Percentiles rank a stretch among this genome's conserved stretches.
phyloP scores from a whole-genome alignment of 2,797 vertebrate species.

The Aeoliscus strigatus region DNA sequence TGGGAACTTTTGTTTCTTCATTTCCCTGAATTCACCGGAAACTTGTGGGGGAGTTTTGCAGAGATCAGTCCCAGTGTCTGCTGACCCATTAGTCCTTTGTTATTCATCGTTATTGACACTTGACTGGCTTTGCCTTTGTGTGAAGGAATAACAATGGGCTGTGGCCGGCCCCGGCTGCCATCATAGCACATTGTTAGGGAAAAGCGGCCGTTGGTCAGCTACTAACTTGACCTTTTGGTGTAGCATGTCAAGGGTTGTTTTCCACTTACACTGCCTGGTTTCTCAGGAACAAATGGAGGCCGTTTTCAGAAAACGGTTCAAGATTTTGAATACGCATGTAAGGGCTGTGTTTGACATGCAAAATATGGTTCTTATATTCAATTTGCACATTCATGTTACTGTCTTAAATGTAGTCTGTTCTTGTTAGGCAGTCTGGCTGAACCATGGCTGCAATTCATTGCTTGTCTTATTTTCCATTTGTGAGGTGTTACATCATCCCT shows the following conservation, averaged over 20 bases:
- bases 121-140: conserved; percentile 41
- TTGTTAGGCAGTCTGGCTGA: not conserved
- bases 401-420: not conserved
- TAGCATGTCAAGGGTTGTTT: conserved; percentile 18
- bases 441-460: conserved; percentile 3
- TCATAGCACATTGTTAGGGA: conserved; percentile 38
- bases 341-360: not conserved
- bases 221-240: conserved; percentile 30
- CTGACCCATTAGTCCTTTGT: conserved; percentile 34
- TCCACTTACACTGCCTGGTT: conserved; percentile 17
- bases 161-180: conserved; percentile 11
- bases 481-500: conserved; percentile 10
- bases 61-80: conserved; percentile 19
- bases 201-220: conserved; percentile 41
- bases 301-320: not conserved
- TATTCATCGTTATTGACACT: conserved; percentile 48
- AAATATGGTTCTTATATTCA: not conserved
- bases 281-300: conserved; percentile 6
- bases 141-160: conserved; percentile 39
- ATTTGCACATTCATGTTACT: not conserved
- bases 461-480: conserved; percentile 12
- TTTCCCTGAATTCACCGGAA: conserved; percentile 16
- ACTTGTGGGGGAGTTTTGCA: conserved; percentile 12
- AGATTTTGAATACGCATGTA: not conserved
- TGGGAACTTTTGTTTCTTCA: conserved; percentile 1